phyloP scores from a whole-genome alignment of 2,888 invertebrate genomes.

The Xestia c-nigrum region DNA sequence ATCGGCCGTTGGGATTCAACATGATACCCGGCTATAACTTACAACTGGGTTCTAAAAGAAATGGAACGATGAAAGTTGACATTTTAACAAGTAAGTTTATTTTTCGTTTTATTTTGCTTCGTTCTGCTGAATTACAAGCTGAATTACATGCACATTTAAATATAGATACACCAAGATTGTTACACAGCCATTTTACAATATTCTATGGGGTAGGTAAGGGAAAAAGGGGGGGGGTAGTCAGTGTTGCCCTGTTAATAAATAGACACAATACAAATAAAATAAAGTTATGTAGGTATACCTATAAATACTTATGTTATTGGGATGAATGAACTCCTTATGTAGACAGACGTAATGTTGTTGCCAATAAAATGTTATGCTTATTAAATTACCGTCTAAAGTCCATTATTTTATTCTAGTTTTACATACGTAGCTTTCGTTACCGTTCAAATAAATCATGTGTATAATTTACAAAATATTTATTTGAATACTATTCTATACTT shows the following conservation, averaged over 20 bases:
- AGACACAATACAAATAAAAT: background rate
- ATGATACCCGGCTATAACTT: constrained; percentile 88
- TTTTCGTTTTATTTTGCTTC: background rate
- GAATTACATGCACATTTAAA: background rate
- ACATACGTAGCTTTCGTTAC: background rate
- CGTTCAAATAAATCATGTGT: background rate
- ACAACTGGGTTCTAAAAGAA: constrained; percentile 87
- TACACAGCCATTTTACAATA: background rate
- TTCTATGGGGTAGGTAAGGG: background rate
- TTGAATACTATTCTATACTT: background rate
- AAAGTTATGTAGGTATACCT: background rate
- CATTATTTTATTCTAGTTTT: background rate
- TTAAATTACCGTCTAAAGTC: background rate
- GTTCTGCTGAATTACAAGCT: background rate
- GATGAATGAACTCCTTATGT: constrained; percentile 3
- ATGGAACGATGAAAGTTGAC: constrained; percentile 87
- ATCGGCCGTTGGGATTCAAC: constrained; percentile 86
- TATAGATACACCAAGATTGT: background rate
- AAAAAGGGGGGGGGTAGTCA: background rate
- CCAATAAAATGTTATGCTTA: background rate
- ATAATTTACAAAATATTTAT: background rate
- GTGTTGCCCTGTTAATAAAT: background rate
- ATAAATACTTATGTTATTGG: background rate
- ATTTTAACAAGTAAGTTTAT: constrained; percentile 85
- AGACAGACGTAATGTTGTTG: background rate